Conservation (phyloP, 1,140 invertebrate species). For the Cydia strobilella region DNA sequence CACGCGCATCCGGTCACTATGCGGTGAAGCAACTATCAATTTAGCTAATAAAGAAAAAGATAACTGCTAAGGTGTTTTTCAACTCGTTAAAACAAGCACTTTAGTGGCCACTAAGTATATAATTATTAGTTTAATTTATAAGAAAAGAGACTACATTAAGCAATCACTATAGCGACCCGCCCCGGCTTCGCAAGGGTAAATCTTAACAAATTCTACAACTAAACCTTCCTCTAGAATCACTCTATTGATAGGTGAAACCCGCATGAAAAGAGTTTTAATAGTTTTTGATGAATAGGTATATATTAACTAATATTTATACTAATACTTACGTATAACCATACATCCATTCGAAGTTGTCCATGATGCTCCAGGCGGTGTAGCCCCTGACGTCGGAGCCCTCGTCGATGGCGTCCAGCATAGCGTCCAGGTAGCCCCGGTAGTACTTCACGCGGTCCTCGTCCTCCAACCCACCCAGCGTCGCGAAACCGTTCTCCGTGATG, state of each 20-base stretch:
- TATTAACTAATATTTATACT: too few relatives aligned
- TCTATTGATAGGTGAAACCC: too few relatives aligned
- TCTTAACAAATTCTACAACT: too few relatives aligned
- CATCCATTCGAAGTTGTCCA: constrained; percentile 85
- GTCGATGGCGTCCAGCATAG: constrained; percentile 62
- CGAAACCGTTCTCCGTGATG: constrained; percentile 70
- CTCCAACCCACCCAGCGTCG: constrained; percentile 47
- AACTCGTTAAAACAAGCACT: neutral
- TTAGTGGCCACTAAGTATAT: too few relatives aligned
- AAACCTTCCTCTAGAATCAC: too few relatives aligned
- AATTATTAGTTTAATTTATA: neutral
- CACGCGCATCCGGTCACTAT: too few relatives aligned
- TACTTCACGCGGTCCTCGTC: constrained; percentile 69
- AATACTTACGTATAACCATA: constrained; percentile 77
- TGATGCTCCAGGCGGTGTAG: constrained; percentile 83
- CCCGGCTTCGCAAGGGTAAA: too few relatives aligned
- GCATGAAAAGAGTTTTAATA: too few relatives aligned
- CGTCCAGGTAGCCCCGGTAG: constrained; percentile 69
- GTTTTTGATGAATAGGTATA: too few relatives aligned
- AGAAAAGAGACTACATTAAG: too few relatives aligned
- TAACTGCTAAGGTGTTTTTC: neutral
- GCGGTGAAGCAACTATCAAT: constrained; percentile 3
- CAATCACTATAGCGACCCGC: too few relatives aligned
- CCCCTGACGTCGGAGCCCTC: constrained; percentile 66
- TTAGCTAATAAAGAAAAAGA: neutral